Base-by-base conservation (phyloP, 2,113 vertebrate genomes). In the Todiramphus saurophagus region DNA sequence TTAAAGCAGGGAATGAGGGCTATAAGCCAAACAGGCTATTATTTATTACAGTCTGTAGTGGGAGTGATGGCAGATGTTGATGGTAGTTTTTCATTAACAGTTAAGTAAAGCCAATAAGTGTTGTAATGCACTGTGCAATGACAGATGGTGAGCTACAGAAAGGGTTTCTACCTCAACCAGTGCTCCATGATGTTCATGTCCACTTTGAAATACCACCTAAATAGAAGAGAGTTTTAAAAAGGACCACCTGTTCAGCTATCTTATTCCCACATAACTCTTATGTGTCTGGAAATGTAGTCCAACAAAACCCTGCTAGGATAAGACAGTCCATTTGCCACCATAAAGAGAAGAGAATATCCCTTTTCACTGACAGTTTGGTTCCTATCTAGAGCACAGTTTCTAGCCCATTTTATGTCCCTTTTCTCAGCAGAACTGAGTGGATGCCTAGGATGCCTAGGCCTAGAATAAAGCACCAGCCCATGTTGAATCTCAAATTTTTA, bases 41-140 rank as follows among this genome's bases (percentile, higher is more conserved):
- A 87, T 91, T 95, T 93, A 70, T 93, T 63, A 39, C 95, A 90
- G 3, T 93, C 89, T 94, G 77, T 76, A 87, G 81, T 77, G 92
- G 93, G 75, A 94, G 72, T 90, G 75, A 95, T 94, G 84, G 82
- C 90, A 97, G 93, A 93, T 95, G 96, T 86, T 96, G 88, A 83
- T 83, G 79, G 64, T 93, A 93, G 50, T 70, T 86, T 94, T 93
- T 90, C 88, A 95, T 94, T 93, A 89, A 68, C 82, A 48, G 81
- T 73, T 92, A 81, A 92, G 43, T 80, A 75, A 88, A 95, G 82
- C 73, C 60, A 90, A 58, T 93, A 94, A 94, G 75, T 72, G 48
- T 53, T 55, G 28, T 39, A 88, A 94, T 31, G 83, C 33, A 31
- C 60, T 5, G 7, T 3, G 2, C 85, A 89, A 31, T 64, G 76